These are phyloP conservation scores for Synanthedon vespiformis DNA, from an alignment of 2,888 invertebrate genomes.

Conservation along the genomic window DNA sequence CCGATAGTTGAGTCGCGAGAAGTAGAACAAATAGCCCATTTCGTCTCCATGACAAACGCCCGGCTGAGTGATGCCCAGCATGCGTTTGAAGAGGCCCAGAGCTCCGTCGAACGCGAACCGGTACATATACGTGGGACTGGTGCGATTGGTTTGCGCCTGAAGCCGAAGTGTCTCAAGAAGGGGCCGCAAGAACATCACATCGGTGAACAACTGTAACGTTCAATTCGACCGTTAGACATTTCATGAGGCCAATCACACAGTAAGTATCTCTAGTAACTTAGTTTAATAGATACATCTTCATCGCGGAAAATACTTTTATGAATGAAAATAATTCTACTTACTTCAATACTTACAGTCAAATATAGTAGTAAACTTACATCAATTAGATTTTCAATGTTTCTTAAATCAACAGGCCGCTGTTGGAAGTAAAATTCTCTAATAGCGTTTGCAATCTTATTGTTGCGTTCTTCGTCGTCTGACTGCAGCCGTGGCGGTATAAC, in stretches of 20 bases:
- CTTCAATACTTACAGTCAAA: too few relatives aligned
- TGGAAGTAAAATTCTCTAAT: constrained; percentile 72
- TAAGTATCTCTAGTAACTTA: too few relatives aligned
- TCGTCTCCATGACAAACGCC: constrained; percentile 75
- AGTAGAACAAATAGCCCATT: constrained; percentile 74
- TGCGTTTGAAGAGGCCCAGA: constrained; percentile 72
- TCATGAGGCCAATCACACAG: too few relatives aligned
- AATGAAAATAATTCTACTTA: background rate
- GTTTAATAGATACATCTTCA: too few relatives aligned
- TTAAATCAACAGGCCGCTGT: constrained; percentile 59
- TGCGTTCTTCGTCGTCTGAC: constrained; percentile 30
- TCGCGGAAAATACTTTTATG: too few relatives aligned
- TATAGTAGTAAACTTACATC: constrained; percentile 36
- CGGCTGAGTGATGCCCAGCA: constrained; percentile 70
- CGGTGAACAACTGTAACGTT: constrained; percentile 66
- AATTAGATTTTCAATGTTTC: constrained; percentile 70
- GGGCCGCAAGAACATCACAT: constrained; percentile 73
- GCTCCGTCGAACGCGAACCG: constrained; percentile 74
- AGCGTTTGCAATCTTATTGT: constrained; percentile 45
- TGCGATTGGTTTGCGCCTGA: constrained; percentile 42
- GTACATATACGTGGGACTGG: constrained; percentile 71
- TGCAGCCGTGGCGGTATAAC: constrained; percentile 68
- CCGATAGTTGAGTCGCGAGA: constrained; percentile 72
- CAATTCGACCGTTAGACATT: too few relatives aligned
- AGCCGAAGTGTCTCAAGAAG: constrained; percentile 63